Evolutionary conservation across 92 coral and sea anemone species (phyloP).

Genomic region (Epizoanthus stellaris): DNA sequence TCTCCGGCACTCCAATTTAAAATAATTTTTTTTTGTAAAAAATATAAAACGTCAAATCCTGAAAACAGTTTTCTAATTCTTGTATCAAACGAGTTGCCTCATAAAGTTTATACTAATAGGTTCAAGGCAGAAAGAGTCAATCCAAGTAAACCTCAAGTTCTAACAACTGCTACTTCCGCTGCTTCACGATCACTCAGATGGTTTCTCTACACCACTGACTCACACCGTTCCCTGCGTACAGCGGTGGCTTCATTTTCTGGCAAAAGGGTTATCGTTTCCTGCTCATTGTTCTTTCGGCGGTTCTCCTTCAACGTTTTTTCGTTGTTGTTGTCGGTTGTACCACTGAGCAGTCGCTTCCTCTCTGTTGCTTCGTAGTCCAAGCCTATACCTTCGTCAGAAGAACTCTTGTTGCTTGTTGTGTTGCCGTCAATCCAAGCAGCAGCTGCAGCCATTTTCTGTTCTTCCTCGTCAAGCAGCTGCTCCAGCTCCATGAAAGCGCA

Average conservation of each 20-base stretch:
- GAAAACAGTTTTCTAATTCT: no score
- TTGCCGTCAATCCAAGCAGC: conserved; percentile 12
- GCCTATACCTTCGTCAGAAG: conserved; percentile 38
- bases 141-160: no score
- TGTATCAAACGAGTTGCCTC: no score
- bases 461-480: conserved; percentile 23
- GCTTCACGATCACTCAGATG: neutral
- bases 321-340: neutral
- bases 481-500: conserved; percentile 10
- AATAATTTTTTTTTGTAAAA: no score
- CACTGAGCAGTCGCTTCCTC: neutral
- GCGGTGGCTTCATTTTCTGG: neutral
- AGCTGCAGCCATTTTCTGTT: neutral
- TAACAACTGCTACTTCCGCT: no score
- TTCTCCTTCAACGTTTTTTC: conserved; percentile 2
- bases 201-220: neutral
- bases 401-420: neutral
- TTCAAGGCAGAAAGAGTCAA: no score
- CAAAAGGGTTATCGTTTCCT: neutral
- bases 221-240: neutral
- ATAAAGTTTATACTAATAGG: no score
- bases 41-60: no score
- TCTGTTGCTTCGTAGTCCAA: conserved; percentile 13
- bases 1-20: no score
- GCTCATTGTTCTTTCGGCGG: neutral